Percentiles rank a stretch among this genome's conserved stretches.
Conservation (phyloP, 2,888 invertebrate genomes). For the Autographa gamma region DNA sequence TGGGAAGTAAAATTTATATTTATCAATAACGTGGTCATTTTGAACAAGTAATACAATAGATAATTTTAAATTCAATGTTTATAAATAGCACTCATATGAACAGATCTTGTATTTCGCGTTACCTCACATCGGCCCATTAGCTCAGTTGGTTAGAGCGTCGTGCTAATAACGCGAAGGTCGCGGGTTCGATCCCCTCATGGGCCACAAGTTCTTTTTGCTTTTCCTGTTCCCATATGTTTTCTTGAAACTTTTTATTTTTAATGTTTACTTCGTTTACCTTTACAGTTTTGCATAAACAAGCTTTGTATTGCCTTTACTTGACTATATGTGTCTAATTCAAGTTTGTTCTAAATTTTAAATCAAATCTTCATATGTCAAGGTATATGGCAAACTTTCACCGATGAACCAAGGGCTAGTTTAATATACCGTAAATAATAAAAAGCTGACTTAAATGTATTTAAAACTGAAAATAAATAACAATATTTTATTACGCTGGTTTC, state of each 20-base stretch:
- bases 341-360: neutral
- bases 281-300: neutral
- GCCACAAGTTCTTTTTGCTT: constrained; percentile 52
- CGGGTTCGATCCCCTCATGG: constrained; percentile 68
- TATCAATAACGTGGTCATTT: neutral
- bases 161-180: constrained; percentile 74
- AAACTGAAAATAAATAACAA: too few species aligned
- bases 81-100: neutral
- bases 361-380: neutral
- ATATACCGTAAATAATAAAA: too few species aligned
- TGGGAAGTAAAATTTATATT: neutral
- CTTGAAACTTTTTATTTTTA: neutral
- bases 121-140: constrained; percentile 53
- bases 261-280: neutral
- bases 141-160: constrained; percentile 73
- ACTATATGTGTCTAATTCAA: too few species aligned
- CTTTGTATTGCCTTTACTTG: neutral
- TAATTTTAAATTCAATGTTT: accelerated
- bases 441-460: too few species aligned
- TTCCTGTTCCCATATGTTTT: neutral
- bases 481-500: too few species aligned
- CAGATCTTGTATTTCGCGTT: constrained; percentile 15
- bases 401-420: too few species aligned
- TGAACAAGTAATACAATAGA: neutral
- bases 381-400: too few species aligned